These are phyloP conservation scores for Dendrocincla tyrannina DNA, from an alignment of 2,797 vertebrate genomes.

Conservation along the genomic window DNA sequence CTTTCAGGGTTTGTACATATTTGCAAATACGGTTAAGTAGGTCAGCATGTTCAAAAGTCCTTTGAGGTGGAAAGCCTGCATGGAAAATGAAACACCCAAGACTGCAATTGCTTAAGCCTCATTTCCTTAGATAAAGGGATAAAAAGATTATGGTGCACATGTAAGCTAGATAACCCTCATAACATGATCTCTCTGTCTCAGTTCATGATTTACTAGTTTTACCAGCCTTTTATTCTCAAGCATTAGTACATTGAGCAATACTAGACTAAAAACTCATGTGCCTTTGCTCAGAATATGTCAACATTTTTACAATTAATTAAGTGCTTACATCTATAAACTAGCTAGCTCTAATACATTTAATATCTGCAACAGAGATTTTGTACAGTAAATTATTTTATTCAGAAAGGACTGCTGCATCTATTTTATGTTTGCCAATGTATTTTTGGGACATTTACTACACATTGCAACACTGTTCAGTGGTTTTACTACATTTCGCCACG, in stretches of 20 bases:
- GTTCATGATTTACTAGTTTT: not conserved
- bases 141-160: not conserved
- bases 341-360: not conserved
- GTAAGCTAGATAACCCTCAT: not conserved
- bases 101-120: not conserved
- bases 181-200: not conserved
- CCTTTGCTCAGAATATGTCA: not conserved
- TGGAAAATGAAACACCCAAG: not conserved
- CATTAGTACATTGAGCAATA: not conserved
- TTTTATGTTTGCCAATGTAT: accelerated
- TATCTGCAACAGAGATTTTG: not conserved
- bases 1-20: not conserved
- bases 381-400: not conserved
- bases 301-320: not conserved
- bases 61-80: not conserved
- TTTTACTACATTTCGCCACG: accelerated
- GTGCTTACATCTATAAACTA: not conserved
- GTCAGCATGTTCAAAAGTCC: not conserved
- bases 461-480: accelerated
- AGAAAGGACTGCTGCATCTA: not conserved
- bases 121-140: conserved; percentile 23
- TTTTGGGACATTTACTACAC: not conserved
- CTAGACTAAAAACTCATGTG: accelerated
- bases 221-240: not conserved
- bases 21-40: not conserved